A percentile compares a stretch with the other conserved stretches of the same genome.
Evolutionary conservation across 2,113 vertebrate genomes (phyloP).

Genomic region (Morphnarchus princeps): DNA sequence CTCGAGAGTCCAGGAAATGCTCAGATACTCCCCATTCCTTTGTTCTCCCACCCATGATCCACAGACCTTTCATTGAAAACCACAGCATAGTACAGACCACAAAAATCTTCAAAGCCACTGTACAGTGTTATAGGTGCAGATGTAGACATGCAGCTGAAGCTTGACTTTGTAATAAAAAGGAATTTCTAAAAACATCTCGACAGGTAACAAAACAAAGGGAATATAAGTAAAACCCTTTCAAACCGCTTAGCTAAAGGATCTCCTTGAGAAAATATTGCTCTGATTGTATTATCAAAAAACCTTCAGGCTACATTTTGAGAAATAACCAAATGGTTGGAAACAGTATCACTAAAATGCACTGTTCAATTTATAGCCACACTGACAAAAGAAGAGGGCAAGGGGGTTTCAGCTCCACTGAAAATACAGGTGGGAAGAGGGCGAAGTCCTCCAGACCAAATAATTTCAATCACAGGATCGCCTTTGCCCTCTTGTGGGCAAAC

Average conservation of each 20-base stretch:
- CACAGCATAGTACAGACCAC: neutral
- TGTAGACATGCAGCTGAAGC: neutral
- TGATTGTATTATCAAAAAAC: neutral
- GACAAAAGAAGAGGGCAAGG: neutral
- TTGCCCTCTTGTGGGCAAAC: slow-evolving; percentile 52
- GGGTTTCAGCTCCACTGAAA: neutral
- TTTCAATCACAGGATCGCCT: neutral
- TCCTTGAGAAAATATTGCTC: neutral
- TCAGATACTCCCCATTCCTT: neutral
- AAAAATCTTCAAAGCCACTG: neutral
- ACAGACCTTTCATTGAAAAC: neutral
- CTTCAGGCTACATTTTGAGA: neutral
- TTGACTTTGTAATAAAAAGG: neutral
- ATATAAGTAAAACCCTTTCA: neutral
- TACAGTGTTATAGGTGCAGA: neutral
- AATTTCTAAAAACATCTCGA: neutral
- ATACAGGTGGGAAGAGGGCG: rapidly evolving
- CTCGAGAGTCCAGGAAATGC: neutral
- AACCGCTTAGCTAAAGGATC: neutral
- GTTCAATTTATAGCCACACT: neutral
- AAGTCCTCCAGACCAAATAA: neutral
- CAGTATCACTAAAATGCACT: neutral
- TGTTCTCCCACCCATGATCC: neutral
- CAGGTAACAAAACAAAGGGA: neutral
- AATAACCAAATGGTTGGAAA: neutral